These are phyloP conservation scores for Sebastes taczanowskii DNA, from an alignment of 2,797 vertebrate species.

Conservation along the genomic window DNA sequence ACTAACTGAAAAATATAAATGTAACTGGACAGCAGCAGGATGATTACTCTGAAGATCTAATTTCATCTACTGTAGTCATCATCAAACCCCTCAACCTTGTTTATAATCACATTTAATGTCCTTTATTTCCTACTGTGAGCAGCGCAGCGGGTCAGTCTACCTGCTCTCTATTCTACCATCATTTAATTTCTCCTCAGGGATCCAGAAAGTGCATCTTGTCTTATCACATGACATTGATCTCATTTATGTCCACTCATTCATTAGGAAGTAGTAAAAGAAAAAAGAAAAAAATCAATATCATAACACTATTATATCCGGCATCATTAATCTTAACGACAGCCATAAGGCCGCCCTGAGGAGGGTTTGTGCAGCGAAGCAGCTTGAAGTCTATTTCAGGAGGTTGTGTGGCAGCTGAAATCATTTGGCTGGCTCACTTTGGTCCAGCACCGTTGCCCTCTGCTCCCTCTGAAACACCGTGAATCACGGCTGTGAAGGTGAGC, in stretches of 20 bases:
- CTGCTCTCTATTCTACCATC: neutral
- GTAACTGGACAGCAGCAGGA: neutral
- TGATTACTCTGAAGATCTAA: neutral
- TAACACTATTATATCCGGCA: constrained; percentile 18
- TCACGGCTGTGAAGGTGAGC: constrained; percentile 16
- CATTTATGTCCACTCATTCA: constrained; percentile 34
- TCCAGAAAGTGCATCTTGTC: constrained; percentile 18
- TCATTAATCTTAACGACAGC: constrained; percentile 36
- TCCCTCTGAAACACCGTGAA: constrained; percentile 21
- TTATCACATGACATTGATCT: constrained; percentile 19
- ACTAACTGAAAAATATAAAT: neutral
- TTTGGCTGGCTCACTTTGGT: constrained; percentile 9
- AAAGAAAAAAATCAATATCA: constrained; percentile 36
- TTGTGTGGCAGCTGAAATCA: constrained; percentile 20
- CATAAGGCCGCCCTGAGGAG: constrained; percentile 24
- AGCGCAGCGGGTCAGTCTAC: neutral
- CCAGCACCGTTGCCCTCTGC: constrained; percentile 8
- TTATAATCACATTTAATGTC: neutral
- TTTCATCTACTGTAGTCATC: neutral
- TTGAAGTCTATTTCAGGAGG: constrained; percentile 41
- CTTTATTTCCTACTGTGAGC: neutral
- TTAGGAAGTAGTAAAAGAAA: constrained; percentile 15
- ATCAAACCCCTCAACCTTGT: neutral
- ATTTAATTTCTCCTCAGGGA: constrained; percentile 11
- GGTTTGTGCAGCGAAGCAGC: constrained; percentile 20